These are phyloP conservation scores for Falco columbarius DNA, from an alignment of 2,797 vertebrate species.

Conservation along the genomic window DNA sequence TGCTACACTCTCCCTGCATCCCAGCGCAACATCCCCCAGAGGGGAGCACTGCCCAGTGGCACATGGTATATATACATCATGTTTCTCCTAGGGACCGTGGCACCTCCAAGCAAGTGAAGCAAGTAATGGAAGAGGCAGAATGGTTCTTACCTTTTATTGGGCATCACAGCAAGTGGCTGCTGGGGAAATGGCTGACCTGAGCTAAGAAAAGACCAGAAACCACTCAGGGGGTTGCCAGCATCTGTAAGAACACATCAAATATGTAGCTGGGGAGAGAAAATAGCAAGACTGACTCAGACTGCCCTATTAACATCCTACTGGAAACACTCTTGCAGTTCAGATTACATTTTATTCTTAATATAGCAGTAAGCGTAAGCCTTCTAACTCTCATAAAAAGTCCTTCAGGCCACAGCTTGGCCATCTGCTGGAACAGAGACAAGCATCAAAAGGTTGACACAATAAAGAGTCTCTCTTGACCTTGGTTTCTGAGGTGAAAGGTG, in stretches of 20 bases:
- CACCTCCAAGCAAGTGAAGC: not conserved
- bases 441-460: not conserved
- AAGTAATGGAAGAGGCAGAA: not conserved
- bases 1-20: not conserved
- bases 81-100: not conserved
- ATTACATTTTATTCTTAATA: constrained; percentile 34
- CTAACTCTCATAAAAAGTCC: not conserved
- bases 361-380: not conserved
- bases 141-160: not conserved
- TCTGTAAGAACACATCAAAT: not conserved
- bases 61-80: not conserved
- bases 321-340: not conserved
- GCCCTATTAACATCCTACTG: not conserved
- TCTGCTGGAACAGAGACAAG: not conserved
- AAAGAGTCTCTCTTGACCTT: not conserved
- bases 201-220: not conserved
- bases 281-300: not conserved
- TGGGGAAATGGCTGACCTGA: not conserved
- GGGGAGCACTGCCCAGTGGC: not conserved
- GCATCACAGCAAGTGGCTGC: not conserved
- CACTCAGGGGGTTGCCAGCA: not conserved
- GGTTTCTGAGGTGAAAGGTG: not conserved
- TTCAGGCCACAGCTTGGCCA: not conserved
- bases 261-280: not conserved
- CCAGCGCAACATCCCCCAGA: not conserved